These are phyloP conservation scores for Hecatera dysodea DNA, from an alignment of 2,888 invertebrate species.

Conservation along the genomic window DNA sequence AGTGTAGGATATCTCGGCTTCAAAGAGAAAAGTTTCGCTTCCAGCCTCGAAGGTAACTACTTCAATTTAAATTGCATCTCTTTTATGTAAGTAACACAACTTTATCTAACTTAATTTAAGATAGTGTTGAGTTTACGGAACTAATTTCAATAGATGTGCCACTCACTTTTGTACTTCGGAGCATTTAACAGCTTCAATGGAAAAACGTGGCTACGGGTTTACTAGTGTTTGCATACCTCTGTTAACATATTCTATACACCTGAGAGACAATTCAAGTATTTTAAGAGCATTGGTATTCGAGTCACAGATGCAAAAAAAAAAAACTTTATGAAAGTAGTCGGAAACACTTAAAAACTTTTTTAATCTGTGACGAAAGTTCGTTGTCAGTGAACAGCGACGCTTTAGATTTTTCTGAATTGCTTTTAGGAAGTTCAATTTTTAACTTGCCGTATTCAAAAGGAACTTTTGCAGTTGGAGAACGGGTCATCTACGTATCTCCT, in stretches of 20 bases:
- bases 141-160: conserved; percentile 50
- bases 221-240: neutral
- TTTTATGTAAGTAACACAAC: conserved; percentile 53
- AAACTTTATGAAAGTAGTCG: conserved; percentile 64
- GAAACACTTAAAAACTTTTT: conserved; percentile 77
- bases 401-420: conserved; percentile 74
- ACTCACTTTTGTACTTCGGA: conserved; percentile 51
- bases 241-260: too few species aligned
- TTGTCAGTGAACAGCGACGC: conserved; percentile 67
- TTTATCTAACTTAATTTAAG: conserved; percentile 53
- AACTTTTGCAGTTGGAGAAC: conserved; percentile 65
- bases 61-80: conserved; percentile 45
- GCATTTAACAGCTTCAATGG: conserved; percentile 36
- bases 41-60: conserved; percentile 17
- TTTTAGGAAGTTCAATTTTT: conserved; percentile 73
- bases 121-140: conserved; percentile 41
- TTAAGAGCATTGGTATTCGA: too few species aligned
- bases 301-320: conserved; percentile 48
- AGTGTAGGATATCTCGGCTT: conserved; percentile 3
- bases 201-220: conserved; percentile 54
- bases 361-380: conserved; percentile 76
- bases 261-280: too few species aligned
- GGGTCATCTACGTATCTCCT: conserved; percentile 68
- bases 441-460: conserved; percentile 71
- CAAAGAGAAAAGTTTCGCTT: conserved; percentile 49